Conservation (phyloP, 1,140 invertebrate species). For the Bombus consobrinus region DNA sequence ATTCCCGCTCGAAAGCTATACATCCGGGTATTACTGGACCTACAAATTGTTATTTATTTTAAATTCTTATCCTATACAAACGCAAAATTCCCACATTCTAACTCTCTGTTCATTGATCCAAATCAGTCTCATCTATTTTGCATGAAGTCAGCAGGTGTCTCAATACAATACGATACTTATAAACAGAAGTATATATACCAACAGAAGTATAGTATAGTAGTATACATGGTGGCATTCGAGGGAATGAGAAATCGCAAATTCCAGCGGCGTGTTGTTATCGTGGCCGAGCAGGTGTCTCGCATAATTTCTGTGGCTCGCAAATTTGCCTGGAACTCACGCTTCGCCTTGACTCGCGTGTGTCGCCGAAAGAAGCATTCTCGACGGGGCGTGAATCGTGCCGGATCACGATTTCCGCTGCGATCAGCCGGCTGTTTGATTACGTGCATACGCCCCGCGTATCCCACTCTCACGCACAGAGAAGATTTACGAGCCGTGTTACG, state of each 20-base stretch:
- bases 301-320: slow-evolving; percentile 8
- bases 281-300: slow-evolving; percentile 20
- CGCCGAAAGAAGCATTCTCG: slow-evolving; percentile 16
- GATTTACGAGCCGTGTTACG: slow-evolving; percentile 23
- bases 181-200: not conserved
- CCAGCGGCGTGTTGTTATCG: slow-evolving; percentile 21
- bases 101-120: too few relatives aligned
- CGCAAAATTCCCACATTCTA: too few relatives aligned
- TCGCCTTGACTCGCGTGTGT: slow-evolving; percentile 3
- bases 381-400: slow-evolving; percentile 8
- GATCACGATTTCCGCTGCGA: slow-evolving; percentile 36
- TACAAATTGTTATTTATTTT: too few relatives aligned
- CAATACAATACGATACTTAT: not conserved
- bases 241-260: slow-evolving; percentile 21
- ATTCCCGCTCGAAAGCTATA: too few relatives aligned
- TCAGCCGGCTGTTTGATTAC: not conserved
- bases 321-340: not conserved
- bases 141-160: too few relatives aligned
- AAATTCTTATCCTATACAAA: too few relatives aligned
- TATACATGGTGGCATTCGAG: too few relatives aligned
- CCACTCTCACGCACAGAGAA: not conserved
- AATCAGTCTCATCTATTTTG: too few relatives aligned
- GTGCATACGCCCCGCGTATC: not conserved
- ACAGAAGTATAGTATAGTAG: not conserved
- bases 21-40: too few relatives aligned